Conservation (phyloP, 2,113 vertebrate genomes). For the Alligator sinensis region DNA sequence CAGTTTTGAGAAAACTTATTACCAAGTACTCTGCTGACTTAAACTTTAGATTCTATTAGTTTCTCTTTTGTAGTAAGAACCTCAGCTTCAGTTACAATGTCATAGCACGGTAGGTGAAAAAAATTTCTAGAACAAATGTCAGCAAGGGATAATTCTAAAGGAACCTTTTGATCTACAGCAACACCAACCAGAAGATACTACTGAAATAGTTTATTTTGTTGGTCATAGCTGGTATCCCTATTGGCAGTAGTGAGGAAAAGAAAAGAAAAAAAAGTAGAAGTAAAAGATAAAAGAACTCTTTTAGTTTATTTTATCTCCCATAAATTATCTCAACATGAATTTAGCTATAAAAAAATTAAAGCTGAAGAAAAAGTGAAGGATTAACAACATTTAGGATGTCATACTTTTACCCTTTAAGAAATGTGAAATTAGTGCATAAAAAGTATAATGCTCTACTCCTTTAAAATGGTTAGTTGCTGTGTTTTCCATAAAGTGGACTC, state of each 20-base stretch:
- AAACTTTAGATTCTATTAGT: not conserved
- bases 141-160: slow-evolving; percentile 65
- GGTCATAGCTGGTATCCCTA: not conserved
- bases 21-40: not conserved
- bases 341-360: not conserved
- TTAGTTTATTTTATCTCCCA: not conserved
- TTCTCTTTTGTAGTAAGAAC: not conserved
- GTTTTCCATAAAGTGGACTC: not conserved
- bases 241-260: not conserved
- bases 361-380: not conserved
- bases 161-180: slow-evolving; percentile 40
- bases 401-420: not conserved
- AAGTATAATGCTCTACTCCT: not conserved
- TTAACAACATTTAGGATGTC: not conserved
- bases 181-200: not conserved
- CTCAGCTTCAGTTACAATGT: slow-evolving; percentile 37
- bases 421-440: not conserved
- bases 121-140: slow-evolving; percentile 61
- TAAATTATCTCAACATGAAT: not conserved
- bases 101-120: slow-evolving; percentile 57
- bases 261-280: not conserved
- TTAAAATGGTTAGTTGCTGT: not conserved
- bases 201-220: not conserved
- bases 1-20: not conserved
- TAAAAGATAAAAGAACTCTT: not conserved